Percentiles rank a stretch among this genome's conserved stretches.
These are phyloP conservation scores for Platorchestia sp. DNA, from an alignment of 1,140 invertebrate species.

Conservation along the genomic window DNA sequence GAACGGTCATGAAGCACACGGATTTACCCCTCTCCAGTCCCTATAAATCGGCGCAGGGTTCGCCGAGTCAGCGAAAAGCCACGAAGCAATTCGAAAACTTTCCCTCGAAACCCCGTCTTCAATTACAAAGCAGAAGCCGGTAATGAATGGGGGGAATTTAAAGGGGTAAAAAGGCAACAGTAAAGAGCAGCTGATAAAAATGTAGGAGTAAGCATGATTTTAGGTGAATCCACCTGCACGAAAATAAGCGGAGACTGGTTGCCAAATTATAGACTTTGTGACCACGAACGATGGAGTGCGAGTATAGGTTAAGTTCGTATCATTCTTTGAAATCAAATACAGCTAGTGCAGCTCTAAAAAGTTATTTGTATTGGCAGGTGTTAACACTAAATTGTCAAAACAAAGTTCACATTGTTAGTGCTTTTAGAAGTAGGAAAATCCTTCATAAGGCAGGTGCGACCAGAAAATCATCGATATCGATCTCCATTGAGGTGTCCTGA, in stretches of 20 bases:
- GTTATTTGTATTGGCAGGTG: too few species aligned
- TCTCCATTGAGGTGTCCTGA: too few species aligned
- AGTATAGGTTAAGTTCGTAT: too few species aligned
- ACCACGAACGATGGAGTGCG: background rate
- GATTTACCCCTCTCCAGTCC: background rate
- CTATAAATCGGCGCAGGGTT: constrained; percentile 5
- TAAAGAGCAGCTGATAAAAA: background rate
- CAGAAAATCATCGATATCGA: too few species aligned
- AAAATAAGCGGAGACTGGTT: background rate
- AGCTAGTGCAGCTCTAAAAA: too few species aligned
- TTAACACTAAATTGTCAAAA: too few species aligned
- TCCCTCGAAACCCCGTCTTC: constrained; percentile 21
- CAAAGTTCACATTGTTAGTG: too few species aligned
- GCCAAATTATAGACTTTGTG: background rate
- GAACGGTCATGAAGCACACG: constrained; percentile 15
- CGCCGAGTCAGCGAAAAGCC: constrained; percentile 33
- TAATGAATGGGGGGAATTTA: constrained; percentile 28
- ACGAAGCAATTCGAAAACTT: constrained; percentile 39
- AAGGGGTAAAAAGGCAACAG: background rate
- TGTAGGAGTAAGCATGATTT: background rate
- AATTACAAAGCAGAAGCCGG: constrained; percentile 29
- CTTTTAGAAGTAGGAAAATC: too few species aligned
- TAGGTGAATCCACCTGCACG: background rate
- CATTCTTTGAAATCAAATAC: too few species aligned
- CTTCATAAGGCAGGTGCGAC: too few species aligned